Conservation (phyloP, 2,888 invertebrate species). For the Deroplatys truncata region DNA sequence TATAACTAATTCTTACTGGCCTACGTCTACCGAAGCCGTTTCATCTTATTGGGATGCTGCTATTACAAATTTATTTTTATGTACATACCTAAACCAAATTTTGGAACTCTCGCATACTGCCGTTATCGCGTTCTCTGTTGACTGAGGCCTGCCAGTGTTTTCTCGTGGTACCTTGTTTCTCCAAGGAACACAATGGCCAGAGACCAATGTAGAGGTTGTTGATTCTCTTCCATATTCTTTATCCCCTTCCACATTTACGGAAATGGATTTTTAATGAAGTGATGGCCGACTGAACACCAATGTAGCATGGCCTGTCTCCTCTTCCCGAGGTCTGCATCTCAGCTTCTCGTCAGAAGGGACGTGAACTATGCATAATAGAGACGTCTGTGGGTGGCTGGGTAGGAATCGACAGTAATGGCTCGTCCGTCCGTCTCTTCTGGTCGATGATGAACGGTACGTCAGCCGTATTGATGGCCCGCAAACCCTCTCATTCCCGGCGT, state of each 20-base stretch:
- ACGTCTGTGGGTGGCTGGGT: background rate
- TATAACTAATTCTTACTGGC: no score
- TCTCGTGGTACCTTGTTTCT: background rate
- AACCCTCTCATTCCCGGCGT: background rate
- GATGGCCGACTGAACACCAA: slow-evolving; percentile 15
- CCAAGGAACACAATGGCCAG: background rate
- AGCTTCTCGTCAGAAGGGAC: background rate
- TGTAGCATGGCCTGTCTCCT: background rate
- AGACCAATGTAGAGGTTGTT: background rate
- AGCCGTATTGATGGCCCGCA: slow-evolving; percentile 2
- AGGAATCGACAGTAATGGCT: slow-evolving; percentile 14
- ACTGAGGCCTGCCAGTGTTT: background rate
- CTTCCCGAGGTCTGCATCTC: background rate
- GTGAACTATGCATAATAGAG: slow-evolving; percentile 15
- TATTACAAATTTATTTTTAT: no score
- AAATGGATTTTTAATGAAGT: slow-evolving; percentile 32
- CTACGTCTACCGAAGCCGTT: no score
- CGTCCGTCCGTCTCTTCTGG: slow-evolving; percentile 5
- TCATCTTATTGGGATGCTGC: no score
- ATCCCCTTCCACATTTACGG: slow-evolving; percentile 5
- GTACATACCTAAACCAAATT: no score
- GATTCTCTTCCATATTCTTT: background rate
- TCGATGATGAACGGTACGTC: slow-evolving; percentile 19
- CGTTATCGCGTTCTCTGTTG: background rate
- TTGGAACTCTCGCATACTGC: no score